phyloP scores from a whole-genome alignment of 2,113 vertebrate genomes.

The Polypterus senegalus region DNA sequence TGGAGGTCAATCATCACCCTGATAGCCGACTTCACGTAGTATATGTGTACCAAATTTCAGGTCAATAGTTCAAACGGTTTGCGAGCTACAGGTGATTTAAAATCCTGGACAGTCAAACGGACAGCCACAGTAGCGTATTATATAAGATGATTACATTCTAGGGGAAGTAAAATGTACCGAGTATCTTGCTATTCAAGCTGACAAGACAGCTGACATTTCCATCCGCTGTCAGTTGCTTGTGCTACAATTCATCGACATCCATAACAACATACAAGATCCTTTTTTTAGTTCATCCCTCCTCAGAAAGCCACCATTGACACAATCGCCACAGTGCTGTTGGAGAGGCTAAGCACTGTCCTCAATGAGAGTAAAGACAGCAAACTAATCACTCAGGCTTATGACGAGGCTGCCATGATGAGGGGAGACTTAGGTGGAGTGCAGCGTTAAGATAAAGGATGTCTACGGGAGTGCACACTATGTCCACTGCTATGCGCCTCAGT shows the following conservation, averaged over 20 bases:
- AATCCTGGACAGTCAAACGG: too few species aligned
- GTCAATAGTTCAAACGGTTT: too few species aligned
- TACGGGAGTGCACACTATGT: conserved; percentile 14
- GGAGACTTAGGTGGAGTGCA: conserved; percentile 13
- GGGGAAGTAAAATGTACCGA: conserved; percentile 1
- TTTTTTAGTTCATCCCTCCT: conserved; percentile 19
- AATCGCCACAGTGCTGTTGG: not conserved
- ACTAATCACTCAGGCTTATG: conserved; percentile 15
- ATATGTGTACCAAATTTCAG: too few species aligned
- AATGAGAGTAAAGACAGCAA: conserved; percentile 12
- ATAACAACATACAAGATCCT: conserved; percentile 11
- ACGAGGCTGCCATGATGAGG: conserved; percentile 17
- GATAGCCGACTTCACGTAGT: too few species aligned
- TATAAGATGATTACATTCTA: conserved; percentile 2
- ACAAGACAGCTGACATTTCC: conserved; percentile 8
- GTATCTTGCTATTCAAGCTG: conserved; percentile 8
- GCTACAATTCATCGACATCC: conserved; percentile 12
- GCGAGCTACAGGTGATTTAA: too few species aligned
- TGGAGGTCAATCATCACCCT: too few species aligned
- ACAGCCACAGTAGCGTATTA: too few species aligned
- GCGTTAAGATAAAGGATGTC: conserved; percentile 8
- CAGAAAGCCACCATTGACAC: not conserved
- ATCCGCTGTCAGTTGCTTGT: conserved; percentile 13
- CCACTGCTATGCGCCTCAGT: conserved; percentile 16
- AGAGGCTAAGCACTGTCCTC: conserved; percentile 11